Evolutionary conservation across 2,888 invertebrate species (phyloP).

Genomic region (Formica aserva): DNA sequence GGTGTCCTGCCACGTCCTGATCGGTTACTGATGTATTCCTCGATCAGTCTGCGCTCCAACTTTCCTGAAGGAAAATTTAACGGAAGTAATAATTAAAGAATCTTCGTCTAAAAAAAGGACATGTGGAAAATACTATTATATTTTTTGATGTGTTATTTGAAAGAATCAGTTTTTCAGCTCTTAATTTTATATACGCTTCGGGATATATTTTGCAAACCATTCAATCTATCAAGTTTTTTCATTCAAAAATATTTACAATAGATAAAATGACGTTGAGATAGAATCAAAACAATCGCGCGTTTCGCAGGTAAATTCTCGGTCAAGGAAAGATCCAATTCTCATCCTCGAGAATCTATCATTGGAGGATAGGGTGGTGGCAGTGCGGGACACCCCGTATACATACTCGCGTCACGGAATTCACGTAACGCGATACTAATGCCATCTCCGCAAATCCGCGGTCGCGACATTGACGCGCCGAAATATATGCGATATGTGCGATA

Average conservation of each 20-base stretch:
- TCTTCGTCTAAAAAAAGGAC: neutral
- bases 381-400: slow-evolving; percentile 58
- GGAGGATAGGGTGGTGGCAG: neutral
- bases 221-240: neutral
- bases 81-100: neutral
- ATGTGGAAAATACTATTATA: neutral
- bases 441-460: slow-evolving; percentile 68
- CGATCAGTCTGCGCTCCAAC: neutral
- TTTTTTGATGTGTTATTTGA: neutral
- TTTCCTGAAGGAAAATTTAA: neutral
- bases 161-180: neutral
- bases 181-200: neutral
- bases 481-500: slow-evolving; percentile 37
- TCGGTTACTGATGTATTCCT: slow-evolving; percentile 22
- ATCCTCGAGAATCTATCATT: neutral
- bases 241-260: neutral
- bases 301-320: neutral
- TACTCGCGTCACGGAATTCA: slow-evolving; percentile 62
- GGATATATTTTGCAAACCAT: neutral
- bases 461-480: slow-evolving; percentile 68
- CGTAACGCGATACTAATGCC: slow-evolving; percentile 70
- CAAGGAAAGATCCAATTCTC: neutral
- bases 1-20: slow-evolving; percentile 5
- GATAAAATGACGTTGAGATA: neutral
- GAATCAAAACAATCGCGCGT: neutral